phyloP scores from a whole-genome alignment of 1,140 invertebrate species.

The Polypedilum vanderplanki region DNA sequence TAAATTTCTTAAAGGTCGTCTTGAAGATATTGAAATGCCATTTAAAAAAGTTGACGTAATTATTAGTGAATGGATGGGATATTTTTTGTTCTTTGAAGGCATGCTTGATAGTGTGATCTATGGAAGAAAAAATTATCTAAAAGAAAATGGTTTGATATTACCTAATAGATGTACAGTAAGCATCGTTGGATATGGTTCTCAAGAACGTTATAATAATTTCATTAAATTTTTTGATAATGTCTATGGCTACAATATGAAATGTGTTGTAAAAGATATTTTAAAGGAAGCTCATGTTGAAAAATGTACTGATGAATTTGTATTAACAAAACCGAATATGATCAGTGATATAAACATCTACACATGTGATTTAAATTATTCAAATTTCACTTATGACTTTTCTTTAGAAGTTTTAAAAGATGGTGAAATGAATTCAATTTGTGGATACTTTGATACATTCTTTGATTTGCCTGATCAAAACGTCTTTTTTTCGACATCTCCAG shows the following conservation, averaged over 20 bases:
- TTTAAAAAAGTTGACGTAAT: slow-evolving; percentile 88
- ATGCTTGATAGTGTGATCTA: slow-evolving; percentile 92
- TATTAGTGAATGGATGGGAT: slow-evolving; percentile 99
- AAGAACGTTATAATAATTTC: slow-evolving; percentile 63
- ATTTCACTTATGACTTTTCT: slow-evolving; percentile 72
- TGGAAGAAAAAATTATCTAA: slow-evolving; percentile 85
- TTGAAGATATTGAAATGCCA: slow-evolving; percentile 83
- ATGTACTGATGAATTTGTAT: slow-evolving; percentile 65
- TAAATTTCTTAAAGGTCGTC: slow-evolving; percentile 64
- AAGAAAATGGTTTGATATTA: slow-evolving; percentile 61
- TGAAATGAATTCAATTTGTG: slow-evolving; percentile 77
- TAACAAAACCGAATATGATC: slow-evolving; percentile 63
- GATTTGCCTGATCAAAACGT: slow-evolving; percentile 57
- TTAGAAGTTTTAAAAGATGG: slow-evolving; percentile 64
- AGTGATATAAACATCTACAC: slow-evolving; percentile 72
- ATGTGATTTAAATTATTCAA: slow-evolving; percentile 70
- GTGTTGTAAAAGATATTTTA: slow-evolving; percentile 82
- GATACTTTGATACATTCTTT: slow-evolving; percentile 90
- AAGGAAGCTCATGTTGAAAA: slow-evolving; percentile 84
- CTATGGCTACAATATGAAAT: slow-evolving; percentile 95
- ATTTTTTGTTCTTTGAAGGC: slow-evolving; percentile 95
- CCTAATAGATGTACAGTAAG: slow-evolving; percentile 87
- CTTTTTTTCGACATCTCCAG: slow-evolving; percentile 68
- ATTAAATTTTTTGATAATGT: slow-evolving; percentile 92
- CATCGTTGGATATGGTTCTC: slow-evolving; percentile 81